These are phyloP conservation scores for Platorchestia sp. DNA, from an alignment of 1,140 invertebrate genomes.

Conservation along the genomic window DNA sequence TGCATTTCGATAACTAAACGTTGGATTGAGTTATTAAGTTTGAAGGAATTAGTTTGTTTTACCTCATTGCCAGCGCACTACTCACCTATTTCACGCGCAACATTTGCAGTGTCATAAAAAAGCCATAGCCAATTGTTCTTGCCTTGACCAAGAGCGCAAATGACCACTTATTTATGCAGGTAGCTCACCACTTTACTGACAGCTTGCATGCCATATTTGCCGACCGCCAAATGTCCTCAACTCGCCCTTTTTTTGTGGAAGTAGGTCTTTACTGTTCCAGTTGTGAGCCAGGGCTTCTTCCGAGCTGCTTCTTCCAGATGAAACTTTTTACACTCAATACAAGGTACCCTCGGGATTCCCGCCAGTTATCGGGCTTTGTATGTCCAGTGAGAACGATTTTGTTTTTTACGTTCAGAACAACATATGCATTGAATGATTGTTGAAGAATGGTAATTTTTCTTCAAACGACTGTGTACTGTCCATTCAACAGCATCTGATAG, in stretches of 20 bases:
- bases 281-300: background rate
- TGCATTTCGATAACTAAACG: background rate
- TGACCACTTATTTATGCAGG: background rate
- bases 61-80: background rate
- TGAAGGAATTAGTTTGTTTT: background rate
- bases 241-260: constrained; percentile 31
- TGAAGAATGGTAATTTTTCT: no score
- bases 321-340: background rate
- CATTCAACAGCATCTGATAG: no score
- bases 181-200: constrained; percentile 41
- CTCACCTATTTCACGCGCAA: background rate
- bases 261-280: constrained; percentile 43
- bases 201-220: constrained; percentile 24
- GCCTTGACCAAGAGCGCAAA: constrained; percentile 11
- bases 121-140: constrained; percentile 17
- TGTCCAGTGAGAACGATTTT: background rate
- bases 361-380: background rate
- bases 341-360: background rate
- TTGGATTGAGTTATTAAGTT: background rate
- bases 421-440: background rate
- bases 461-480: no score
- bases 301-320: background rate
- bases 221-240: constrained; percentile 30
- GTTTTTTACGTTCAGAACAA: background rate
- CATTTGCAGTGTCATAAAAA: background rate